Base-by-base conservation (phyloP, 2,888 invertebrate species). In the Temnothorax rugatulus region DNA sequence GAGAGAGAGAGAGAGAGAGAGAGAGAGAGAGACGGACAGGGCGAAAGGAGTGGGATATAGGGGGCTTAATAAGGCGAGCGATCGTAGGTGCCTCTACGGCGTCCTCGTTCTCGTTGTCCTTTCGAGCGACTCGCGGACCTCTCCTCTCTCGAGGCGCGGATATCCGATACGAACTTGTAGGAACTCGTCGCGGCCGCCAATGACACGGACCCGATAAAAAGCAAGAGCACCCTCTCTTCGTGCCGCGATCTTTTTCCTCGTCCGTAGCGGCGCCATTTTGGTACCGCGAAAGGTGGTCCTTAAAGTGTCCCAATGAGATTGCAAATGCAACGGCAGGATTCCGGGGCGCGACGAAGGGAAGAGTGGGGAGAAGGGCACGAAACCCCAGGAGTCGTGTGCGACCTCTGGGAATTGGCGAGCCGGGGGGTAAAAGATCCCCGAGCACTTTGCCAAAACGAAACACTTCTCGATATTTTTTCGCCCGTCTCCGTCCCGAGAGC, bases 61-160 rank as follows among this genome's bases (percentile, higher is more conserved):
- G 74, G 74, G 76, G 76, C 84, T 87, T 91, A 91, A 92, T 91
- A 91, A 90, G 90, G 90, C 86, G 86, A 88, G 84, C 87, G 88
- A 83, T 86, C 87, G 90, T 90, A 90, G 85, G 85, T 89, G 76
- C 88, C 81, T 82, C 59, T 66, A 52, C 84, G 81, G 77, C 85
- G 63, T 85, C 81, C 79, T 84, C 77, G 66, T 85, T 83, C 61
- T 84, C 82, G 50, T 83, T 84, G 73, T 85, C 83, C 54, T 86
- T 76, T 54, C 79, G 38, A 29, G 44, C 47, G 18, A 38, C 38
- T 44, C 79, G 66, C 44, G 84, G 63, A 64, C 57, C 57, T 83
- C 41, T 44, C 25, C 38, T 79, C 83, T 79, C 44, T 61, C 63
- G 7, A 7, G 61, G 61, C 66, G 41, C 59, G 66, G 59, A 63